Evolutionary conservation across 2,797 vertebrate species (phyloP), one percentile per base, ranked within the genome.

Genomic region (Urocyon cinereoargenteus): DNA sequence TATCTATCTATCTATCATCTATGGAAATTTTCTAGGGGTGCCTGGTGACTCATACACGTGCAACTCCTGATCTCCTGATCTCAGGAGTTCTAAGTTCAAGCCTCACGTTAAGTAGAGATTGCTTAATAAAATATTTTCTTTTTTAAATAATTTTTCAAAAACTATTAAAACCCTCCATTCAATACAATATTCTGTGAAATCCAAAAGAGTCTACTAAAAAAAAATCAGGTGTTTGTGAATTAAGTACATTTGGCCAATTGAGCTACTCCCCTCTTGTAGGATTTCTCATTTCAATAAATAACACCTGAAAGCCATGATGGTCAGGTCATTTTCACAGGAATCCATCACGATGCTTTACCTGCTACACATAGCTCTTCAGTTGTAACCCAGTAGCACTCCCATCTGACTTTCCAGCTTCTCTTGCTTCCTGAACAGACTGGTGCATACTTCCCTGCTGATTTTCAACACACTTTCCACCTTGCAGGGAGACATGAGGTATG

Each of bases 291-390:
- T 72, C 26, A 21, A 5, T 59, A 24, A 53, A 22, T 85, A 49
- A 5, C 24, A 22, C 19, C 4, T 2, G 0, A 1, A 26, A 36
- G n/a, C 19, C 12, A 2, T 11, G 26, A 64, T 1, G 34, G 28
- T 19, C 4, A 1, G 9, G 15, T 13, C 6, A 28, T 49, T 36
- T 61, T 34, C 21, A 22, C 18, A 0, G 3, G 28, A 19, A 28
- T 4, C 5, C 8, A 12, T 68, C 51, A 16, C 5, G 11, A 26
- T 4, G 51, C 5, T 22, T 68, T 31, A 26, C 26, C 15, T 36
- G 36, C 40, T 51, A 34, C 49, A 34, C 24, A n/a, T 11, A 0
- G 59, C 31, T 78, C 61, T 75, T 13, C 24, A 4, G 6, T 34
- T 45, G 14, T 3, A 45, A 16, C 45, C n/a, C 34, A 16, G 5